Conservation (phyloP, 2,888 invertebrate genomes). For the Pachymerium ferrugineum region DNA sequence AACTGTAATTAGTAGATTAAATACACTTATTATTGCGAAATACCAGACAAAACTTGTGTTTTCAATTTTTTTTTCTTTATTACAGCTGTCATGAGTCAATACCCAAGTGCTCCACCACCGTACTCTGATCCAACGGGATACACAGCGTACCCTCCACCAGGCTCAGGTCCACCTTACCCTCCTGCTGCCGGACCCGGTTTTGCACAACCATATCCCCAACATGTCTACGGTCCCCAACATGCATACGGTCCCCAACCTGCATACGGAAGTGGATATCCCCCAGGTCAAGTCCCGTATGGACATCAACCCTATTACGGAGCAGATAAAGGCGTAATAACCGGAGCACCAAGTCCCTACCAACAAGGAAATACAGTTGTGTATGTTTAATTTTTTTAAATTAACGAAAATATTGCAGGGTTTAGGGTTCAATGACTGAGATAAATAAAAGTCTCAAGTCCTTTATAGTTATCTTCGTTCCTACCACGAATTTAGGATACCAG, state of each 20-base stretch:
- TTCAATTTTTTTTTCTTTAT: too few relatives aligned
- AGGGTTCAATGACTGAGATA: not conserved
- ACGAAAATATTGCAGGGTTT: not conserved
- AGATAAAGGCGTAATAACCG: constrained; percentile 27
- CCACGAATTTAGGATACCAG: too few relatives aligned
- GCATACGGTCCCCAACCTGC: not conserved
- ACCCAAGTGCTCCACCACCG: constrained; percentile 29
- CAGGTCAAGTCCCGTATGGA: too few relatives aligned
- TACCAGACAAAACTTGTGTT: too few relatives aligned
- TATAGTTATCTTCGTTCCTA: too few relatives aligned
- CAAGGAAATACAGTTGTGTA: constrained; percentile 31
- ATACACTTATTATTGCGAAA: too few relatives aligned
- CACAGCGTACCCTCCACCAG: not conserved
- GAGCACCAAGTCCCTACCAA: constrained; percentile 16
- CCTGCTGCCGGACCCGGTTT: not conserved
- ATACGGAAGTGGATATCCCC: not conserved
- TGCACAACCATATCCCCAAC: not conserved
- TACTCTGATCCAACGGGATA: not conserved
- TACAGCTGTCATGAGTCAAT: constrained; percentile 20
- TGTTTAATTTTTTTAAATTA: not conserved
- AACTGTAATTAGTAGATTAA: too few relatives aligned
- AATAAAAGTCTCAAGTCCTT: not conserved
- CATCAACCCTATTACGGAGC: constrained; percentile 16
- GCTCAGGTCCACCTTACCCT: not conserved
- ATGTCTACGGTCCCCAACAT: not conserved